phyloP scores from a whole-genome alignment of 2,888 invertebrate genomes.

The Nesidiocoris tenuis region DNA sequence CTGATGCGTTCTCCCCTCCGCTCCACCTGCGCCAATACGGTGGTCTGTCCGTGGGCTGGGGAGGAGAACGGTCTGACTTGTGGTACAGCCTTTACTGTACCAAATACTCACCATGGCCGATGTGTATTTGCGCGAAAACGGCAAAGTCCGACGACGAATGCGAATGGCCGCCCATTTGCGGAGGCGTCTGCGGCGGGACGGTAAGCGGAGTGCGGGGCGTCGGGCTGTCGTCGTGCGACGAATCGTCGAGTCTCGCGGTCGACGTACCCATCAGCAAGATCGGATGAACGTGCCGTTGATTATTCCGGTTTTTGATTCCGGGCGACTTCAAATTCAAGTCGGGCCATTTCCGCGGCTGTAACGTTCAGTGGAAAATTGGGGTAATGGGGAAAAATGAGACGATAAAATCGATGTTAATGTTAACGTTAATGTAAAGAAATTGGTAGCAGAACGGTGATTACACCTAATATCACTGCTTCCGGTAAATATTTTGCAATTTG shows the following conservation, averaged over 20 bases:
- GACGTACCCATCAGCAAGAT: conserved; percentile 56
- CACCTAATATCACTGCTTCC: no score
- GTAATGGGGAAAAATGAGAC: no score
- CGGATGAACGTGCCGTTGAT: conserved; percentile 56
- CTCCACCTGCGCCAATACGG: no score
- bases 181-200: conserved; percentile 53
- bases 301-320: conserved; percentile 74
- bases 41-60: no score
- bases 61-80: no score
- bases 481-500: no score
- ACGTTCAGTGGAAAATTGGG: no score
- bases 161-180: not conserved
- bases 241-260: conserved; percentile 52
- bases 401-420: no score
- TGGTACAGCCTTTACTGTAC: no score
- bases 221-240: conserved; percentile 43
- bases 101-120: conserved; percentile 24
- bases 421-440: no score
- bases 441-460: no score
- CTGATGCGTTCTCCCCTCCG: no score
- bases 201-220: conserved; percentile 54
- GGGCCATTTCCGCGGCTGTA: conserved; percentile 78
- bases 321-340: conserved; percentile 83
- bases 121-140: conserved; percentile 30
- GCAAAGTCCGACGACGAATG: conserved; percentile 27